Percentiles rank a stretch among this genome's conserved stretches.
These are phyloP conservation scores for Silurus aristotelis DNA, from an alignment of 2,797 vertebrate species.

Conservation along the genomic window DNA sequence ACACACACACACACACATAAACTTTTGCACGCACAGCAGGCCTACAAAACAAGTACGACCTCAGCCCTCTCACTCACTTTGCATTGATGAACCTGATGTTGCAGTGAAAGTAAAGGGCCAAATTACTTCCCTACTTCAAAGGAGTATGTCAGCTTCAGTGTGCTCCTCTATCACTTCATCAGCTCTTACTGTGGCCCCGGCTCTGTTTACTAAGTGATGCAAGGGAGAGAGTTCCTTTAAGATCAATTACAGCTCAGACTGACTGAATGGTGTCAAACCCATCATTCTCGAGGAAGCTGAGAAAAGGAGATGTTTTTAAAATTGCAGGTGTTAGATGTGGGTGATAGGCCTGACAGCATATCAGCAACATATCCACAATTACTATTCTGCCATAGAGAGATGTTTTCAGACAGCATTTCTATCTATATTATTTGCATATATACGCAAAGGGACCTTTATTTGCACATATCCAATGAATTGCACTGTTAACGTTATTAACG, in stretches of 20 bases:
- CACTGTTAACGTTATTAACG: slow-evolving; percentile 44
- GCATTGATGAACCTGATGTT: slow-evolving; percentile 66
- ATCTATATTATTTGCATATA: slow-evolving; percentile 17
- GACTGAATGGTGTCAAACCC: slow-evolving; percentile 62
- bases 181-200: slow-evolving; percentile 21
- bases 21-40: not conserved
- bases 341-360: slow-evolving; percentile 34
- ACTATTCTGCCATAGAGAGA: slow-evolving; percentile 30
- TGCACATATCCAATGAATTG: slow-evolving; percentile 38
- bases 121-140: slow-evolving; percentile 73
- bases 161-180: slow-evolving; percentile 38
- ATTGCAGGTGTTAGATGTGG: slow-evolving; percentile 35
- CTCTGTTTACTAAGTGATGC: slow-evolving; percentile 44
- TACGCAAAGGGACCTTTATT: slow-evolving; percentile 26
- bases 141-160: slow-evolving; percentile 75
- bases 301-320: slow-evolving; percentile 45
- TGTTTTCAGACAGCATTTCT: slow-evolving; percentile 22
- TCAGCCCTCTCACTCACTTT: slow-evolving; percentile 60
- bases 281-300: slow-evolving; percentile 41
- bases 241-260: slow-evolving; percentile 63
- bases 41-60: slow-evolving; percentile 40
- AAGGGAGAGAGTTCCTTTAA: slow-evolving; percentile 71
- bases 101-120: slow-evolving; percentile 69
- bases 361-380: slow-evolving; percentile 32
- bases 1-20: not conserved